Base-by-base conservation (phyloP, 1,140 invertebrate species). In the Pemphigus obesinymphae region DNA sequence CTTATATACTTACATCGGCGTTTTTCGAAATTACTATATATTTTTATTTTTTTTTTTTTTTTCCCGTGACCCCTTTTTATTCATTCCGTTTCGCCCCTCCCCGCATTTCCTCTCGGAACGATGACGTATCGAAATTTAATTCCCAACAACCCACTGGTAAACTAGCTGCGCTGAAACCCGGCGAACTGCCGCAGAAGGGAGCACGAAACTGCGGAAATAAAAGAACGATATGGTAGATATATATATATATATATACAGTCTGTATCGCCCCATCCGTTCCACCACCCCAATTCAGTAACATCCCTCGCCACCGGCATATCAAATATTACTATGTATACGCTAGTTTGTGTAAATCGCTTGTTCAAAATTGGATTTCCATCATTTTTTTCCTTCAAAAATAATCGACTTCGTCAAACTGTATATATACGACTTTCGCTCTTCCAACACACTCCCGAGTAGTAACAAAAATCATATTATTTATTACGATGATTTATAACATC, bases 61-160 rank as follows among this genome's bases (percentile, higher is more conserved):
- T 29, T 58, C 10, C 23, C 23, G 23, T n/a, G 55, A 45, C 40
- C 43, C n/a, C 40, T 43, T 29, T 45, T 73, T 31, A 2, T 50
- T n/a, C 20, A 26, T 34, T 63, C 26, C 13, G 5, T 31, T 31
- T 73, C 11, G 13, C 17, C 23, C 68, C 43, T 6, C 43, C n/a
- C 13, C 43, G 43, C 37, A 8, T 45, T 45, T 13, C 26, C 70
- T 29, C 43, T 26, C 29, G 26, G 45, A n/a, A 73, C 70, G 70
- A 73, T 73, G 70, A 73, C 45, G 68, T 70, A 70, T 45, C 68
- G 40, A 37, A 73, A 73, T 73, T 45, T 73, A 73, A 73, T 73
- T 50, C 50, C 70, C 45, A 73, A 50, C 43, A 29, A 31, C 70
- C 45, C 70, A 20, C n/a, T n/a, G 70, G 66, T 23, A 6, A 45